Evolutionary conservation across 2,888 invertebrate genomes (phyloP).

Genomic region (Caenorhabditis angaria): DNA sequence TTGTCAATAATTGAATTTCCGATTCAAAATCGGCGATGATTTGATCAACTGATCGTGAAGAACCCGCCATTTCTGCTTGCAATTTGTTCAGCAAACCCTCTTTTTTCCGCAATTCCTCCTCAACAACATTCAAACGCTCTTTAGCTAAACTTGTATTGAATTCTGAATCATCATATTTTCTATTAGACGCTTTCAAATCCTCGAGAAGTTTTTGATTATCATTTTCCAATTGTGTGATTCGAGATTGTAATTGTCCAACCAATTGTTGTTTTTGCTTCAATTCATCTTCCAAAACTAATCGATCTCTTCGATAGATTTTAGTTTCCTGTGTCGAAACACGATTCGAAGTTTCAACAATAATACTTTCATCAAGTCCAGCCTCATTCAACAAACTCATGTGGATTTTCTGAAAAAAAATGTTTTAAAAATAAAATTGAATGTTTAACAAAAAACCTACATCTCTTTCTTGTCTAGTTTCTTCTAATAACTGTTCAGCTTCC

Average conservation of each 20-base stretch:
- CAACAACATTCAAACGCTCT: neutral
- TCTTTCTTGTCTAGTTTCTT: constrained; percentile 13
- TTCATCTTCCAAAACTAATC: constrained; percentile 21
- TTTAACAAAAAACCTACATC: constrained; percentile 2
- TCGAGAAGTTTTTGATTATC: constrained; percentile 4
- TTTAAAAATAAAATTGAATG: constrained; percentile 10
- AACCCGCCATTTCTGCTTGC: neutral
- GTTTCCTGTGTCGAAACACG: constrained; percentile 35
- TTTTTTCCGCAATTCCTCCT: neutral
- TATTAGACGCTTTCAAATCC: neutral
- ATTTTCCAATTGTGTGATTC: constrained; percentile 7
- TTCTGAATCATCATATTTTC: constrained; percentile 13
- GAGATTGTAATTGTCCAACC: constrained; percentile 13
- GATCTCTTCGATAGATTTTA: constrained; percentile 19
- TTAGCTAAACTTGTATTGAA: neutral
- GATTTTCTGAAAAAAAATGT: constrained; percentile 14
- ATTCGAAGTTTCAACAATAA: constrained; percentile 27
- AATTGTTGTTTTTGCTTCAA: constrained; percentile 14
- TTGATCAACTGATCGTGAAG: neutral
- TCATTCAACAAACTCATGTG: constrained; percentile 10
- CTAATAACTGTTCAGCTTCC: constrained; percentile 3
- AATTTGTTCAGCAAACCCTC: neutral
- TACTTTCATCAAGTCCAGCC: constrained; percentile 29
- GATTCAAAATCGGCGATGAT: neutral
- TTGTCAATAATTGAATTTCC: neutral